Conservation (phyloP, 1,140 invertebrate species). For the Harlomillsia oculata region DNA sequence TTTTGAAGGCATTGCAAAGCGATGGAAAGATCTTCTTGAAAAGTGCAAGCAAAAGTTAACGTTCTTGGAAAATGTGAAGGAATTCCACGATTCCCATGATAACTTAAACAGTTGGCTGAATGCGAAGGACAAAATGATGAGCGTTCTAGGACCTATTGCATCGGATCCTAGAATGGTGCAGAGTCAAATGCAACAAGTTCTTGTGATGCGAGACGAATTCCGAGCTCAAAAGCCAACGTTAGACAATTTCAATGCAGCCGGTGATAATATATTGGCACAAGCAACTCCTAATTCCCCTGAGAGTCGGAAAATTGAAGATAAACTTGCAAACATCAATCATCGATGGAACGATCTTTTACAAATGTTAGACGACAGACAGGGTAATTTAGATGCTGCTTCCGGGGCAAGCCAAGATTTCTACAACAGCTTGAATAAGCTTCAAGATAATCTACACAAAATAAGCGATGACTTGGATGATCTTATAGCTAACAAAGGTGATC, state of each 20-base stretch:
- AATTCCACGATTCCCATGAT: conserved; percentile 82
- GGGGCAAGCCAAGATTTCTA: conserved; percentile 84
- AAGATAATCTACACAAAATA: conserved; percentile 71
- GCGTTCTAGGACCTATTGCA: conserved; percentile 85
- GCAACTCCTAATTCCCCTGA: conserved; percentile 62
- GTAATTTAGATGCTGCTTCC: conserved; percentile 72
- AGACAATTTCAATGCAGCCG: conserved; percentile 70
- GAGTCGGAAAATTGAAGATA: conserved; percentile 57
- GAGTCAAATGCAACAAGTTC: conserved; percentile 85
- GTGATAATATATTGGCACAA: conserved; percentile 61
- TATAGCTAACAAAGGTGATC: conserved; percentile 61
- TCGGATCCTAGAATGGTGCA: conserved; percentile 88
- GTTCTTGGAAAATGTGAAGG: conserved; percentile 79
- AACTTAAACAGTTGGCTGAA: conserved; percentile 74
- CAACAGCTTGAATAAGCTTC: conserved; percentile 64
- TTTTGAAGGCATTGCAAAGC: conserved; percentile 63
- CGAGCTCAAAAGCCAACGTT: conserved; percentile 78
- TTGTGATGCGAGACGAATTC: conserved; percentile 88
- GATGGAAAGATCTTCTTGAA: conserved; percentile 78
- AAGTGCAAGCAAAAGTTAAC: conserved; percentile 70
- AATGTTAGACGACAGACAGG: conserved; percentile 69
- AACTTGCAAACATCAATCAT: conserved; percentile 45
- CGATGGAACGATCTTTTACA: conserved; percentile 68
- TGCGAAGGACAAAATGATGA: conserved; percentile 90
- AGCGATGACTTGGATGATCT: conserved; percentile 76